Percentiles rank a stretch among this genome's conserved stretches.
Conservation (phyloP, 2,888 invertebrate species). For the Orthosia cruda region DNA sequence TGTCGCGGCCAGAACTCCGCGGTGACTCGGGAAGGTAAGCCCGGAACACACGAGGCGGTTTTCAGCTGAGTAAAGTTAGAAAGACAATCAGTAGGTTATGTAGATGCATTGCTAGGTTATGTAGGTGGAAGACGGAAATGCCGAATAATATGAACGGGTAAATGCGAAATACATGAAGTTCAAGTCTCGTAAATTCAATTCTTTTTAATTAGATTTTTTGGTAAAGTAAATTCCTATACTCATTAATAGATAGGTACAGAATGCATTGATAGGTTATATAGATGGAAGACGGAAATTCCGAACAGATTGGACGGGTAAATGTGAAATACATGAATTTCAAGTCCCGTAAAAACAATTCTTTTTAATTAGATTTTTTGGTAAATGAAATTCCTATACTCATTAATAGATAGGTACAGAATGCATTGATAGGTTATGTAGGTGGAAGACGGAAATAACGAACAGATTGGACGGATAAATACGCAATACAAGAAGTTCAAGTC, state of each 20-base stretch:
- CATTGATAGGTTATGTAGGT: neutral
- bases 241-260: too few relatives aligned
- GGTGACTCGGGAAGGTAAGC: constrained; percentile 48
- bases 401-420: too few relatives aligned
- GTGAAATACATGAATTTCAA: neutral
- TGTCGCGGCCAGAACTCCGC: constrained; percentile 60
- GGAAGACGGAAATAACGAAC: too few relatives aligned
- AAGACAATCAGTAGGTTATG: neutral
- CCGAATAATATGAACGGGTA: neutral
- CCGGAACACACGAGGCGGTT: constrained; percentile 43
- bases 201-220: too few relatives aligned
- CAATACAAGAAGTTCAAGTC: neutral
- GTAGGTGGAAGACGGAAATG: neutral
- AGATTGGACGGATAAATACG: neutral
- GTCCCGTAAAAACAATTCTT: too few relatives aligned
- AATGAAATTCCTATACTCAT: too few relatives aligned
- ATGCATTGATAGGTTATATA: neutral
- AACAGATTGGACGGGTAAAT: neutral
- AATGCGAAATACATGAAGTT: neutral
- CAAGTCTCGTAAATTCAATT: neutral
- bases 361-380: too few relatives aligned
- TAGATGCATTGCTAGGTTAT: neutral
- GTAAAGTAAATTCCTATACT: too few relatives aligned
- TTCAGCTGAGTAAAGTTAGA: constrained; percentile 13
- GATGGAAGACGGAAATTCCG: neutral